phyloP scores from a whole-genome alignment of 2,888 invertebrate genomes.

The Tinea semifulvella region DNA sequence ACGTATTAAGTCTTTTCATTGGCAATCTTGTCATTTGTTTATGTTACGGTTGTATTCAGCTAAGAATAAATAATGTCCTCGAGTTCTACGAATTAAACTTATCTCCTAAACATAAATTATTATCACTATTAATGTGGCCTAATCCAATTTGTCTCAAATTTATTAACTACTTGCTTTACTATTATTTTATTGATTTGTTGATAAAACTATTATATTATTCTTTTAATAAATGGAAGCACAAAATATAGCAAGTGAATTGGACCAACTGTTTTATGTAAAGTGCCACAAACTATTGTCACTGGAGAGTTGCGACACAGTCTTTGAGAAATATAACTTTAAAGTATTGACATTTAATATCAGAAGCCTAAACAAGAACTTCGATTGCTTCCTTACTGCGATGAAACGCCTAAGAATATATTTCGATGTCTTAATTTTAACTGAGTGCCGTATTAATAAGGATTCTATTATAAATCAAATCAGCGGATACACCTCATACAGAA shows the following conservation, averaged over 20 bases:
- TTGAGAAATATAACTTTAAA: conserved; percentile 14
- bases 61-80: too few relatives aligned
- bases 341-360: conserved; percentile 18
- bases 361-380: conserved; percentile 19
- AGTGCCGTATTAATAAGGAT: conserved; percentile 17
- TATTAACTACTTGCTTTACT: neutral
- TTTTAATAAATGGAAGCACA: neutral
- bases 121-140: neutral
- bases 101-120: neutral
- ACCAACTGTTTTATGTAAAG: neutral
- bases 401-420: conserved; percentile 12
- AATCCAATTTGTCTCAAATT: too few relatives aligned
- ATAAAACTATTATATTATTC: conserved; percentile 3
- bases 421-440: conserved; percentile 19
- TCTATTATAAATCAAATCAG: conserved; percentile 15
- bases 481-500: conserved; percentile 12
- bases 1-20: too few relatives aligned
- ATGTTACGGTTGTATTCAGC: too few relatives aligned
- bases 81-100: too few relatives aligned
- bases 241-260: neutral
- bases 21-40: too few relatives aligned
- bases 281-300: neutral
- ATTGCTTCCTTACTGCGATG: conserved; percentile 14
- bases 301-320: neutral
- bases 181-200: neutral